Conservation (phyloP, 2,113 vertebrate genomes). For the Morone chrysops region DNA sequence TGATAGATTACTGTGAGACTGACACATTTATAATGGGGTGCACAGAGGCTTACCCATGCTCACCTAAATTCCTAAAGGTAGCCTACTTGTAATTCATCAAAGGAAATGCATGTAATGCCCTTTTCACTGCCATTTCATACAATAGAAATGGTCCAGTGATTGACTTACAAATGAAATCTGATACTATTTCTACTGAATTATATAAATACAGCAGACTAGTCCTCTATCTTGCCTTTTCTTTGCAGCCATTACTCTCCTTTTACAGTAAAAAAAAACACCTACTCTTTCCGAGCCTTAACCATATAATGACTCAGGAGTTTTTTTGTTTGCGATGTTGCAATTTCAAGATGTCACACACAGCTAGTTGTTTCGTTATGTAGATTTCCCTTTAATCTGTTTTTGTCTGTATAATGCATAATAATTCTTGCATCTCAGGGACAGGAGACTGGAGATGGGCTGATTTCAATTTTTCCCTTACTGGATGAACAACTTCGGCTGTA, state of each 20-base stretch:
- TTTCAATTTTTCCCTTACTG: neutral
- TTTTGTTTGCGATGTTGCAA: conserved; percentile 30
- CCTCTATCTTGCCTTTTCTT: neutral
- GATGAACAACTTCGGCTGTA: neutral
- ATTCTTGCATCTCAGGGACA: neutral
- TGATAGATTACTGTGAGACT: conserved; percentile 20
- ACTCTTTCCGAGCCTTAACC: neutral
- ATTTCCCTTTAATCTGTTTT: conserved; percentile 45
- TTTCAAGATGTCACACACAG: conserved; percentile 14
- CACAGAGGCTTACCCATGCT: conserved; percentile 1
- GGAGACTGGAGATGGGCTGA: conserved; percentile 8
- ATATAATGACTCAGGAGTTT: conserved; percentile 40
- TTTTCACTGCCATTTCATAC: conserved; percentile 16
- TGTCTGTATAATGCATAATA: conserved; percentile 19
- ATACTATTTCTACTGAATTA: conserved; percentile 15
- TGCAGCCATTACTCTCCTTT: conserved; percentile 10
- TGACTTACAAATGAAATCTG: conserved; percentile 12
- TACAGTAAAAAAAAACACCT: conserved; percentile 1
- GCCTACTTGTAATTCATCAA: conserved; percentile 28
- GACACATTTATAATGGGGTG: conserved; percentile 6
- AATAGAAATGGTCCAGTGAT: conserved; percentile 14
- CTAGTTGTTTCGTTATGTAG: conserved; percentile 41
- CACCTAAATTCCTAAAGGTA: conserved; percentile 16
- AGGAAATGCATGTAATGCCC: conserved; percentile 12
- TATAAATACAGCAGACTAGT: conserved; percentile 1